Percentiles rank a stretch among this genome's conserved stretches.
These are phyloP conservation scores for Argyrosomus japonicus DNA, from an alignment of 2,113 vertebrate genomes.

Conservation along the genomic window DNA sequence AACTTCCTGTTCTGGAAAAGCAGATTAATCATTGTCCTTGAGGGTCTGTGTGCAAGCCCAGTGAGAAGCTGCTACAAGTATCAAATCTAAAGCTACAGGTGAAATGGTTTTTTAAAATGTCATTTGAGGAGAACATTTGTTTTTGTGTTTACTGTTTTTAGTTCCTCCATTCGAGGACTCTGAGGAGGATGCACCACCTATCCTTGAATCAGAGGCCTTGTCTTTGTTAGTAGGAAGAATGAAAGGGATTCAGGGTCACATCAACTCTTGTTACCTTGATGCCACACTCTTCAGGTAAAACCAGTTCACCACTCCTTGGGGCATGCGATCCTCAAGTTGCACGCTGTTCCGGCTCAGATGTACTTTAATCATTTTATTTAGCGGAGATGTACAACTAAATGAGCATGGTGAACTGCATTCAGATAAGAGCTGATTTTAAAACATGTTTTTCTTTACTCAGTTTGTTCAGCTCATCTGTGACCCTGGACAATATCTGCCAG, in stretches of 20 bases:
- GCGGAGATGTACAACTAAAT: background rate
- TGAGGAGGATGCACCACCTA: constrained; percentile 71
- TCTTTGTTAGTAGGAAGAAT: constrained; percentile 82
- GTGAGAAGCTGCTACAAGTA: background rate
- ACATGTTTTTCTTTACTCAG: constrained; percentile 59
- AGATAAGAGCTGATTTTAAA: constrained; percentile 10
- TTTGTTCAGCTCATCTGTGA: constrained; percentile 84
- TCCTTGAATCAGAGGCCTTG: constrained; percentile 77
- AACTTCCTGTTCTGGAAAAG: background rate
- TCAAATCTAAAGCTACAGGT: background rate
- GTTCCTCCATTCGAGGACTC: constrained; percentile 68
- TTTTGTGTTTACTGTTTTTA: constrained; percentile 35
- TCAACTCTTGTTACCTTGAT: constrained; percentile 89
- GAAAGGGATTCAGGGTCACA: constrained; percentile 88
- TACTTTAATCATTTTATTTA: background rate
- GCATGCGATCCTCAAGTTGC: background rate
- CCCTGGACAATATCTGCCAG: constrained; percentile 80
- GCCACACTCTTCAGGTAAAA: constrained; percentile 87
- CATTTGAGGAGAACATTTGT: background rate
- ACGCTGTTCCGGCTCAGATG: background rate
- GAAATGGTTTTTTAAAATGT: background rate
- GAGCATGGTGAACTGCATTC: constrained; percentile 6
- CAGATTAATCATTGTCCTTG: constrained; percentile 10
- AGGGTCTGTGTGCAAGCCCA: background rate
- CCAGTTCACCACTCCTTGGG: background rate